phyloP scores from a whole-genome alignment of 2,797 vertebrate genomes.

The Remorina albescens region DNA sequence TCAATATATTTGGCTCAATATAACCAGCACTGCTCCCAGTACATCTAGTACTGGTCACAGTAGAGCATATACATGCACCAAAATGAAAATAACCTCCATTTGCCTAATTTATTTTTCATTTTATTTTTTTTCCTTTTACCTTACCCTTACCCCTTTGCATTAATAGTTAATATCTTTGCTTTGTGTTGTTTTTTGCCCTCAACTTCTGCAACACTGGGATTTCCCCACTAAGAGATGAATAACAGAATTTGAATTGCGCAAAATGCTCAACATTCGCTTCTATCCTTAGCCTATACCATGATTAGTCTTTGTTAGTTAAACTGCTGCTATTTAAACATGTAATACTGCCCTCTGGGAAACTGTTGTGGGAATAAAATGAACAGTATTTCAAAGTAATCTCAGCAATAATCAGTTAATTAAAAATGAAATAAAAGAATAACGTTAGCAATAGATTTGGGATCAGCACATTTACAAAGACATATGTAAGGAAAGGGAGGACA shows the following conservation, averaged over 20 bases:
- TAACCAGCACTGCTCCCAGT: too few relatives aligned
- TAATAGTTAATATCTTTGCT: too few relatives aligned
- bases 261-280: neutral
- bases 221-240: too few relatives aligned
- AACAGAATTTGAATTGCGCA: too few relatives aligned
- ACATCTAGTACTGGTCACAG: too few relatives aligned
- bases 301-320: neutral
- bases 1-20: neutral
- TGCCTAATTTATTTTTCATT: too few relatives aligned
- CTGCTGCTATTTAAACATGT: neutral
- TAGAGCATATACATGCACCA: too few relatives aligned
- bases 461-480: neutral
- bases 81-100: too few relatives aligned
- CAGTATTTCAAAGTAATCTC: neutral
- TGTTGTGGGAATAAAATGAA: neutral
- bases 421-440: neutral
- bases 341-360: neutral
- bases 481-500: conserved; percentile 8
- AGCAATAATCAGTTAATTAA: neutral
- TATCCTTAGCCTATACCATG: neutral
- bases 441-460: neutral
- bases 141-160: too few relatives aligned
- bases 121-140: too few relatives aligned
- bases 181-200: too few relatives aligned
- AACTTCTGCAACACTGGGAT: too few relatives aligned